These are phyloP conservation scores for Podarcis muralis DNA, from an alignment of 2,113 vertebrate genomes.

Conservation along the genomic window DNA sequence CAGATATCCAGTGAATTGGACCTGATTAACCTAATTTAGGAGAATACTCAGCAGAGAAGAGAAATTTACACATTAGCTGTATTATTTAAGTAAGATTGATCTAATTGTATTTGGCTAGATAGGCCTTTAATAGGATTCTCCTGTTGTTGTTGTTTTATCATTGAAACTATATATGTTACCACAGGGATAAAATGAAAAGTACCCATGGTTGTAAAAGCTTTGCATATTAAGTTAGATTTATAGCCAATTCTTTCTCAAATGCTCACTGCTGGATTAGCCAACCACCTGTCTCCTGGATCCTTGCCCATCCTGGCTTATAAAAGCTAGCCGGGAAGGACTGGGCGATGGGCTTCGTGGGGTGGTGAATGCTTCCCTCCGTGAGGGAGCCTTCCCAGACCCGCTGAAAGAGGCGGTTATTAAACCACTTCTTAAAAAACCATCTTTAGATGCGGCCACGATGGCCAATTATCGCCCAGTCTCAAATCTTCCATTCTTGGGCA, in stretches of 20 bases:
- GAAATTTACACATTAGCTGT: constrained; percentile 1
- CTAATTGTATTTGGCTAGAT: neutral
- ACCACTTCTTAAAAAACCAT: too few species aligned
- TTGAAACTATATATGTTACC: neutral
- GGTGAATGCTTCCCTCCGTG: too few species aligned
- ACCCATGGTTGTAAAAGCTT: neutral
- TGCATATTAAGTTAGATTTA: neutral
- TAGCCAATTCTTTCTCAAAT: neutral
- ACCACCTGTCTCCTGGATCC: too few species aligned
- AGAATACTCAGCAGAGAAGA: constrained; percentile 3
- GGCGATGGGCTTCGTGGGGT: too few species aligned
- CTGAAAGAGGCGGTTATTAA: too few species aligned
- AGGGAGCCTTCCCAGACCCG: too few species aligned
- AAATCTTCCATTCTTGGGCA: too few species aligned
- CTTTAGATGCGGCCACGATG: too few species aligned
- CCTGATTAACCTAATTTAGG: constrained; percentile 13
- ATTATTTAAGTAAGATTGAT: constrained; percentile 17
- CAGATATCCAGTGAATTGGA: constrained; percentile 7
- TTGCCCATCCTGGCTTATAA: too few species aligned
- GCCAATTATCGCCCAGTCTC: too few species aligned
- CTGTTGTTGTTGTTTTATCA: neutral
- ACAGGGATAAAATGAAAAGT: neutral
- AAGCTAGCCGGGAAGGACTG: too few species aligned
- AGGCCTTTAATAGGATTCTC: neutral
- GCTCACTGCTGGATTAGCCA: neutral